Conservation (phyloP, 2,797 vertebrate genomes). For the Gorsachius magnificus region DNA sequence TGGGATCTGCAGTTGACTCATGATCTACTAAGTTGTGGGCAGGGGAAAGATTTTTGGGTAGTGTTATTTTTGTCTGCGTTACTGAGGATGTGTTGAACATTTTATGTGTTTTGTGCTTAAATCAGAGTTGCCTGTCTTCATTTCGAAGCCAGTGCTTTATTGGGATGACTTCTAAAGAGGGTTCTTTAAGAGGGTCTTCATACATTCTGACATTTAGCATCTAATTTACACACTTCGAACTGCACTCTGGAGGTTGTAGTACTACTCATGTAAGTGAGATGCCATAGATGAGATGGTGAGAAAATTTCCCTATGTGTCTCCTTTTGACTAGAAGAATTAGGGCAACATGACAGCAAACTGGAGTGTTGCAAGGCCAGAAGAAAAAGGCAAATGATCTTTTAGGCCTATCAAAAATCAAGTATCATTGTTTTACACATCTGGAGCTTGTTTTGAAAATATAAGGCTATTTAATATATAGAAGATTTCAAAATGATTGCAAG, state of each 20-base stretch:
- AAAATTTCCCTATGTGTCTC: neutral
- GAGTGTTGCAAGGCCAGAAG: neutral
- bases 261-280: neutral
- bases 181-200: neutral
- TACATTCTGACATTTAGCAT: neutral
- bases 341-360: neutral
- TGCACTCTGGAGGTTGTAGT: neutral
- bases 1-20: neutral
- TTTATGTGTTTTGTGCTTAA: neutral
- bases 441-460: constrained; percentile 17
- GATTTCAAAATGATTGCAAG: neutral
- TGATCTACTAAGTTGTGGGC: neutral
- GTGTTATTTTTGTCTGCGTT: neutral
- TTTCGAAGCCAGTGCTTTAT: neutral
- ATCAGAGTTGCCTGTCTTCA: neutral
- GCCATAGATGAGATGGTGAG: neutral
- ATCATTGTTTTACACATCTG: constrained; percentile 3
- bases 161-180: neutral
- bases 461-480: neutral
- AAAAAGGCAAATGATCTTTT: neutral
- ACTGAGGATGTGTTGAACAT: neutral
- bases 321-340: neutral
- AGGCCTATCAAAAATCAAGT: neutral
- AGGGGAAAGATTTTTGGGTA: neutral
- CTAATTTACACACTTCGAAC: neutral